Percentiles rank a stretch among this genome's conserved stretches.
These are phyloP conservation scores for Ectropis crepuscularia DNA, from an alignment of 2,888 invertebrate genomes.

Conservation along the genomic window DNA sequence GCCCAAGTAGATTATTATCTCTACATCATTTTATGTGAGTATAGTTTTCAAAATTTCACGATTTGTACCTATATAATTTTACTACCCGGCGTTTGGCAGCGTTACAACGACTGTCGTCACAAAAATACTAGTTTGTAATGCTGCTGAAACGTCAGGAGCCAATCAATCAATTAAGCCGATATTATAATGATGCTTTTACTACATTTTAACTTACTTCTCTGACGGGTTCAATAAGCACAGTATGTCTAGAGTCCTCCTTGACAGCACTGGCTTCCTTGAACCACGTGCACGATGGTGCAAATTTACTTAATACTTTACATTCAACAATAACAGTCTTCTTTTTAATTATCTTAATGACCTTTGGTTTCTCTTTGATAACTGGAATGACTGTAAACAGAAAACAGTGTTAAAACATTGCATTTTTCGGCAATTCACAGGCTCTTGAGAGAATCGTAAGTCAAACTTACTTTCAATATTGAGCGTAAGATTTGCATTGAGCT, in stretches of 20 bases:
- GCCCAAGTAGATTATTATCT: too few species aligned
- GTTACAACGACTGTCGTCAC: too few species aligned
- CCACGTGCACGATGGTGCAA: slow-evolving; percentile 97
- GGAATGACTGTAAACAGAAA: slow-evolving; percentile 89
- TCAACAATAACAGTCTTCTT: slow-evolving; percentile 97
- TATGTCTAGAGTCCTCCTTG: slow-evolving; percentile 90
- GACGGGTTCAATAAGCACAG: slow-evolving; percentile 90
- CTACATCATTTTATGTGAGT: too few species aligned
- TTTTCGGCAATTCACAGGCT: neutral
- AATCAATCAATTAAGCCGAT: too few species aligned
- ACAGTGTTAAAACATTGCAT: slow-evolving; percentile 12
- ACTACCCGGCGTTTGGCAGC: too few species aligned
- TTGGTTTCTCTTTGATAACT: slow-evolving; percentile 96
- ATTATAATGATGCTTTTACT: neutral
- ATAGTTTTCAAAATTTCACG: too few species aligned
- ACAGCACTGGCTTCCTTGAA: slow-evolving; percentile 94
- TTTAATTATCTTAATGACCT: slow-evolving; percentile 95
- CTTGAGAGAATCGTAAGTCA: neutral
- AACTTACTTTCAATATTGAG: slow-evolving; percentile 98
- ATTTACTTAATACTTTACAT: slow-evolving; percentile 96
- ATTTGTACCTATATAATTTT: too few species aligned
- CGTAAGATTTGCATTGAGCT: slow-evolving; percentile 98
- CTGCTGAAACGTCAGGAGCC: too few species aligned
- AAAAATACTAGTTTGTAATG: too few species aligned
- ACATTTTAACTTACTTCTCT: slow-evolving; percentile 87